phyloP scores from a whole-genome alignment of 2,113 vertebrate genomes.

The Nerophis lumbriciformis region DNA sequence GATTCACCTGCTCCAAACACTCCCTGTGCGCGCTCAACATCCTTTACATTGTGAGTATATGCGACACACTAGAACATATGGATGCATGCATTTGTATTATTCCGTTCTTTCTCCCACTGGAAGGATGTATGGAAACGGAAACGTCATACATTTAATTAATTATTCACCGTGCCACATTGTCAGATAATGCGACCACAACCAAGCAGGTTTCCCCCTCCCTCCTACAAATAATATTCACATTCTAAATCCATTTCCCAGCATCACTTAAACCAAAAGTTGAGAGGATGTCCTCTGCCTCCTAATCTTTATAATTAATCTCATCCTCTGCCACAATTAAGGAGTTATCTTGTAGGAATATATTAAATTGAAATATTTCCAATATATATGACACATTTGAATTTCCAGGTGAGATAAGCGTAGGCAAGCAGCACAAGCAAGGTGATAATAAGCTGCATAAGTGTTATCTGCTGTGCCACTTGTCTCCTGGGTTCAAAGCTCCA shows the following conservation, averaged over 20 bases:
- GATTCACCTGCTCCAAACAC: slow-evolving; percentile 73
- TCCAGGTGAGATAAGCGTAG: background rate
- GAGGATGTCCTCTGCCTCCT: background rate
- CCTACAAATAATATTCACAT: background rate
- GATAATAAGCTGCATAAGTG: background rate
- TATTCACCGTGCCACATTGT: slow-evolving; percentile 44
- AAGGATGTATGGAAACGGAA: background rate
- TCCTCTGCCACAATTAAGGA: no score
- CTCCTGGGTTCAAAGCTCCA: background rate
- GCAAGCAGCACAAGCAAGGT: background rate
- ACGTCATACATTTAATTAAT: slow-evolving; percentile 35
- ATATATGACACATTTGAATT: background rate
- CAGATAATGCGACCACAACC: background rate
- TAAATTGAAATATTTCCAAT: background rate
- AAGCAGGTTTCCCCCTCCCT: no score
- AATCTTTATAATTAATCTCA: background rate
- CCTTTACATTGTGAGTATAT: slow-evolving; percentile 70
- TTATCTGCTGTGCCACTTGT: background rate
- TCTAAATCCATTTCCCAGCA: slow-evolving; percentile 13
- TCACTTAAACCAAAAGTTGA: background rate
- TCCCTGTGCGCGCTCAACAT: slow-evolving; percentile 71
- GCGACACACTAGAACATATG: slow-evolving; percentile 43
- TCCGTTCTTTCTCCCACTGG: background rate
- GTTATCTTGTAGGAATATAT: background rate
- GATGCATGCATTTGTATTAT: background rate